Percentiles rank a stretch among this genome's conserved stretches.
Conservation (phyloP, 2,888 invertebrate genomes). For the Lomographa bimaculata region DNA sequence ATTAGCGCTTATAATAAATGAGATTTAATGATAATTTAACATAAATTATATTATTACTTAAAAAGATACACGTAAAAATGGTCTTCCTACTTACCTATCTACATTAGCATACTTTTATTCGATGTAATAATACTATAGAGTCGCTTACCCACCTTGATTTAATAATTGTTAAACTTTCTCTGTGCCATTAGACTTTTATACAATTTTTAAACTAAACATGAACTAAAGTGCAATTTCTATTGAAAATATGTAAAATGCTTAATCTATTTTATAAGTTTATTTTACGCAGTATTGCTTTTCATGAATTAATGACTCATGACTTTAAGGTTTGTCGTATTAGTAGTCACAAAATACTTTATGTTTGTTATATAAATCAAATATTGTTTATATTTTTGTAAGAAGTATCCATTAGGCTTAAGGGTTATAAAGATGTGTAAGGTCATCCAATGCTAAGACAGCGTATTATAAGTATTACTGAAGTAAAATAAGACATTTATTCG, state of each 20-base stretch:
- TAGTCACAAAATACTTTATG: slow-evolving; percentile 31
- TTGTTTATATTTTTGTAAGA: slow-evolving; percentile 63
- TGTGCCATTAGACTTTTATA: slow-evolving; percentile 55
- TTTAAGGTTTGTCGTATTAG: slow-evolving; percentile 7
- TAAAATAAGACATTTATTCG: slow-evolving; percentile 17
- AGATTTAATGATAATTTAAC: no score
- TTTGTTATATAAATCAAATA: slow-evolving; percentile 41
- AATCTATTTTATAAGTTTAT: slow-evolving; percentile 14
- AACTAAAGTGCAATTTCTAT: slow-evolving; percentile 13
- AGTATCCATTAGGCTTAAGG: slow-evolving; percentile 49
- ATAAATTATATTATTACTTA: slow-evolving; percentile 5
- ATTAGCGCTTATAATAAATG: no score
- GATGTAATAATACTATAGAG: no score
- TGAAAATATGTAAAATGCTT: slow-evolving; percentile 1
- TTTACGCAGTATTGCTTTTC: slow-evolving; percentile 22
- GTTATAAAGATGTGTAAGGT: slow-evolving; percentile 24
- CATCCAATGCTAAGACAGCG: slow-evolving; percentile 16
- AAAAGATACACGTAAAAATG: slow-evolving; percentile 31
- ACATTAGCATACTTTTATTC: slow-evolving; percentile 31
- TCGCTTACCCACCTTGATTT: slow-evolving; percentile 60
- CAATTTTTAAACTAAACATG: not conserved
- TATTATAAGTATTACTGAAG: slow-evolving; percentile 14
- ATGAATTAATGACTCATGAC: no score
- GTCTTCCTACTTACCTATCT: slow-evolving; percentile 54
- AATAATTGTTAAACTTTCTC: slow-evolving; percentile 43